Percentiles rank a stretch among this genome's conserved stretches.
Evolutionary conservation across 2,888 invertebrate species (phyloP).

Genomic region (Anoplius nigerrimus): DNA sequence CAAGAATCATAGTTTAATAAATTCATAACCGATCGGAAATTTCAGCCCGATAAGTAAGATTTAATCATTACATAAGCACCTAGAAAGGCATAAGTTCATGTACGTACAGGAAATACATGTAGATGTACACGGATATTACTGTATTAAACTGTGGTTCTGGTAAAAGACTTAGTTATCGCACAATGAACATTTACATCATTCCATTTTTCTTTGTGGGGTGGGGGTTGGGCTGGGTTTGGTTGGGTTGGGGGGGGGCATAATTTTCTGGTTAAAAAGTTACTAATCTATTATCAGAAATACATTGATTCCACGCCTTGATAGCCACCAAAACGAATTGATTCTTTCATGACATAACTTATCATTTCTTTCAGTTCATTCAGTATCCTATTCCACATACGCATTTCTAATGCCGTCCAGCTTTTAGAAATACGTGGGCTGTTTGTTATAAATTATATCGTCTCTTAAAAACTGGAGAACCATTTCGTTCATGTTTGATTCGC

Average conservation of each 20-base stretch:
- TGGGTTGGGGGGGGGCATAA: neutral
- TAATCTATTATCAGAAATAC: slow-evolving; percentile 26
- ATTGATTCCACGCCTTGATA: slow-evolving; percentile 26
- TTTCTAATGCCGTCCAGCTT: neutral
- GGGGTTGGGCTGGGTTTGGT: no score
- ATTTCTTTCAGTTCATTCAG: slow-evolving; percentile 14
- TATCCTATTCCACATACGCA: neutral
- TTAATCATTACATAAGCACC: neutral
- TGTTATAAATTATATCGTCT: slow-evolving; percentile 1
- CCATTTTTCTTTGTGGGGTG: no score
- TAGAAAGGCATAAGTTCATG: no score
- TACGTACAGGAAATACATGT: no score
- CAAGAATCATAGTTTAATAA: neutral
- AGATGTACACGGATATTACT: no score
- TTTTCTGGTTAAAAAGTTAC: slow-evolving; percentile 19
- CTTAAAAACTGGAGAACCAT: slow-evolving; percentile 16
- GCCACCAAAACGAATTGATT: slow-evolving; percentile 25
- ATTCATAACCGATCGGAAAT: neutral
- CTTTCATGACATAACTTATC: slow-evolving; percentile 17
- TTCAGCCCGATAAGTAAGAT: slow-evolving; percentile 12
- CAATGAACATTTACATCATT: no score
- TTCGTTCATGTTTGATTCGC: slow-evolving; percentile 4
- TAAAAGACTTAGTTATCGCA: no score
- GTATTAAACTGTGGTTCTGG: no score
- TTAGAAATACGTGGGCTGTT: neutral